Evolutionary conservation across 2,888 invertebrate genomes (phyloP).

Genomic region (Brachyptera putata): DNA sequence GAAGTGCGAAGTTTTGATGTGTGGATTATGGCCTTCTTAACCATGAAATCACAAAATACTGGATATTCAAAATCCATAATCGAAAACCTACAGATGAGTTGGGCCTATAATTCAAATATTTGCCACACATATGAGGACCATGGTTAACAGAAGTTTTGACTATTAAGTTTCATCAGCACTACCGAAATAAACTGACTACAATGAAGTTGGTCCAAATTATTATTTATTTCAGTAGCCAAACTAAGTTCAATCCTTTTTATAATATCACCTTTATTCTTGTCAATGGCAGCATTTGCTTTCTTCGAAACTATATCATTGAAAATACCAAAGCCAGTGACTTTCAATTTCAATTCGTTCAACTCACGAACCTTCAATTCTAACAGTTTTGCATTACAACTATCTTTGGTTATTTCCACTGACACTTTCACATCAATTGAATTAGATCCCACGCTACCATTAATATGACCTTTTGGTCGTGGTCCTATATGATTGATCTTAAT

Average conservation of each 20-base stretch:
- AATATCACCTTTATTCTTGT: neutral
- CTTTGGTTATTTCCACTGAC: neutral
- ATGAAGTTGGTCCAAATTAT: too few species aligned
- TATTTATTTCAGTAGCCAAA: neutral
- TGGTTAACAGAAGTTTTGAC: too few species aligned
- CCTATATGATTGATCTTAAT: neutral
- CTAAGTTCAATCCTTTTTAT: neutral
- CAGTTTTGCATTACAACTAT: neutral
- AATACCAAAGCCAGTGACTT: slow-evolving; percentile 10
- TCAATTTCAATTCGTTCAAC: slow-evolving; percentile 10
- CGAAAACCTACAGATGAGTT: too few species aligned
- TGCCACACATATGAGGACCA: too few species aligned
- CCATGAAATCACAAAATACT: too few species aligned
- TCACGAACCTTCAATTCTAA: slow-evolving; percentile 7
- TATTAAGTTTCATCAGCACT: too few species aligned
- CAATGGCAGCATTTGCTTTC: neutral
- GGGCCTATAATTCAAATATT: too few species aligned
- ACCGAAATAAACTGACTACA: too few species aligned
- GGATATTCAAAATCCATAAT: too few species aligned
- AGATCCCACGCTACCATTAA: neutral
- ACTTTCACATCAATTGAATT: slow-evolving; percentile 13
- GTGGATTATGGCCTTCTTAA: too few species aligned
- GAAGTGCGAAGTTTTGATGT: too few species aligned
- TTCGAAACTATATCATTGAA: slow-evolving; percentile 1
- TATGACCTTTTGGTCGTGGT: neutral